phyloP scores from a whole-genome alignment of 2,888 invertebrate genomes.

The Polymixis lichenea region DNA sequence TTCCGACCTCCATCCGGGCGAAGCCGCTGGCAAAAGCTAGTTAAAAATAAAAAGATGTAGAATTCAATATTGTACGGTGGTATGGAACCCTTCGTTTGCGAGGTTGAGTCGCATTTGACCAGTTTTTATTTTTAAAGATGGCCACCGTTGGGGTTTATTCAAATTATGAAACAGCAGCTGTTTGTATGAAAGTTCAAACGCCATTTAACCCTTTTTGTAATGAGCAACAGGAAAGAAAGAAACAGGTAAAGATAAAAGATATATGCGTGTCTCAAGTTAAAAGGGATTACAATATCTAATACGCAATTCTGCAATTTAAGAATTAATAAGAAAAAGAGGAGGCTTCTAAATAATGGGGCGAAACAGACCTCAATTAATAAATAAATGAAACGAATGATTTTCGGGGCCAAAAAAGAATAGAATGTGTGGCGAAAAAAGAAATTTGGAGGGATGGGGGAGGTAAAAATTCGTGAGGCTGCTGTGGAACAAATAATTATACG shows the following conservation, averaged over 20 bases:
- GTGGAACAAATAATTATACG: not conserved
- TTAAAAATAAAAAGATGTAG: not conserved
- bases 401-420: not conserved
- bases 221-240: constrained; percentile 4
- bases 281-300: not conserved
- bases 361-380: not conserved
- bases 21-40: too few relatives aligned
- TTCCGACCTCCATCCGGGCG: too few relatives aligned
- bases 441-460: not conserved
- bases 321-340: not conserved
- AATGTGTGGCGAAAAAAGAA: not conserved
- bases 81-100: not conserved
- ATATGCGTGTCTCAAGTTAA: not conserved
- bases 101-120: not conserved
- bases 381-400: not conserved
- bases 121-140: constrained; percentile 19
- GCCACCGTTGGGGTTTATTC: constrained; percentile 18
- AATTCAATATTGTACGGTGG: not conserved
- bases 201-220: constrained; percentile 11
- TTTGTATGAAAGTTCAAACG: constrained; percentile 34
- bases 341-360: not conserved
- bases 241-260: not conserved
- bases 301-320: not conserved
- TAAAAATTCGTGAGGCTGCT: not conserved
- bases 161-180: constrained; percentile 28